phyloP scores from a whole-genome alignment of 2,113 vertebrate species.

The Gadus macrocephalus region DNA sequence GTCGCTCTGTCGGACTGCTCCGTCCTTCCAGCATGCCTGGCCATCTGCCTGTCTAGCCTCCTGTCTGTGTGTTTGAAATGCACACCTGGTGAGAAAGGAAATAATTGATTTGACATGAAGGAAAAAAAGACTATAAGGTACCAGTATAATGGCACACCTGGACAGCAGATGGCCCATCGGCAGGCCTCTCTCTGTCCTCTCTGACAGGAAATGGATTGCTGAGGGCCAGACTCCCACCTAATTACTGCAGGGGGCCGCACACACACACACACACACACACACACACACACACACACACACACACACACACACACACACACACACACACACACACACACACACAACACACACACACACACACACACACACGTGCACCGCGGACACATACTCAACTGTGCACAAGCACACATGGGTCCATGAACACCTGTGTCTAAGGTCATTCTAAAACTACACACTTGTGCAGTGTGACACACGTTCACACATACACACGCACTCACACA shows the following conservation, averaged over 20 bases:
- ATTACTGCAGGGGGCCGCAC: slow-evolving; percentile 40
- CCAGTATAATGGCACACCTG: slow-evolving; percentile 40
- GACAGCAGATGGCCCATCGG: slow-evolving; percentile 65
- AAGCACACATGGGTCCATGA: not conserved
- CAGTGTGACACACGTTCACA: no score
- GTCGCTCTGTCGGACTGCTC: no score
- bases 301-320: not conserved
- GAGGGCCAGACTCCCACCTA: slow-evolving; percentile 54
- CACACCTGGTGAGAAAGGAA: no score
- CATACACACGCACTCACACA: no score
- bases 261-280: slow-evolving; percentile 5
- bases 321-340: not conserved
- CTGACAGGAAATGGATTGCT: slow-evolving; percentile 62
- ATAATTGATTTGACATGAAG: no score
- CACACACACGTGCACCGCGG: no score
- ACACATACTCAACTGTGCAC: not conserved
- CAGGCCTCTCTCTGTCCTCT: slow-evolving; percentile 56
- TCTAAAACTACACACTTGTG: no score
- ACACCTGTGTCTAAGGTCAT: no score
- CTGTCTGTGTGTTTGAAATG: no score
- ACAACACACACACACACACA: no score
- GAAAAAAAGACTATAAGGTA: not conserved
- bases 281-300: not conserved
- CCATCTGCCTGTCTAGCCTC: no score
- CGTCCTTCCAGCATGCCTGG: no score